Conservation (phyloP, 2,888 invertebrate species). For the Camponotus fellah region DNA sequence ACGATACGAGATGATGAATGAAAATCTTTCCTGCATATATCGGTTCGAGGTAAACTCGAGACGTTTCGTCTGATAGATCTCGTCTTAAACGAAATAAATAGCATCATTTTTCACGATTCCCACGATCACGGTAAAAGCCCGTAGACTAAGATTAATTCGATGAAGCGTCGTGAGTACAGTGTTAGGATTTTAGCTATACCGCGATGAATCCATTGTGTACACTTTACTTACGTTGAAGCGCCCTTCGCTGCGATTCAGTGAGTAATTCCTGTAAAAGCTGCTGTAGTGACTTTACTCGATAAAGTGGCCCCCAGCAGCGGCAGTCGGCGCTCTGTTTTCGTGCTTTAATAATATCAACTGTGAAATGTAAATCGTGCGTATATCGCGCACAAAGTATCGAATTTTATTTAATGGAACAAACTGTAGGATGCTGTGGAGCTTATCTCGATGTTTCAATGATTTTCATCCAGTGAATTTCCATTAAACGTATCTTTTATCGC, state of each 20-base stretch:
- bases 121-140: conserved; percentile 43
- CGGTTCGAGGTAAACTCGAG: neutral
- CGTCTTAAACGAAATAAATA: conserved; percentile 46
- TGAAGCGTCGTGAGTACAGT: conserved; percentile 20
- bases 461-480: conserved; percentile 23
- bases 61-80: conserved; percentile 29
- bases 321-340: conserved; percentile 3
- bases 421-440: conserved; percentile 17
- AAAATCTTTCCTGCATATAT: neutral
- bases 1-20: neutral
- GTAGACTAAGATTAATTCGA: conserved; percentile 51
- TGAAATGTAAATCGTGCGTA: conserved; percentile 16
- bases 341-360: neutral
- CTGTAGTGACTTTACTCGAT: conserved; percentile 67
- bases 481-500: neutral
- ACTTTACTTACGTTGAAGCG: conserved; percentile 46
- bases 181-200: conserved; percentile 34
- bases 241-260: conserved; percentile 45
- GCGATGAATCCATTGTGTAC: conserved; percentile 49
- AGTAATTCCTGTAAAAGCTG: conserved; percentile 53
- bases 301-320: conserved; percentile 65
- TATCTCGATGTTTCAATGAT: conserved; percentile 24
- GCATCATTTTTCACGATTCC: conserved; percentile 50
- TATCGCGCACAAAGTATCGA: conserved; percentile 9
- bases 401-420: conserved; percentile 46